These are phyloP conservation scores for Bovichtus diacanthus DNA, from an alignment of 2,797 vertebrate genomes.

Conservation along the genomic window DNA sequence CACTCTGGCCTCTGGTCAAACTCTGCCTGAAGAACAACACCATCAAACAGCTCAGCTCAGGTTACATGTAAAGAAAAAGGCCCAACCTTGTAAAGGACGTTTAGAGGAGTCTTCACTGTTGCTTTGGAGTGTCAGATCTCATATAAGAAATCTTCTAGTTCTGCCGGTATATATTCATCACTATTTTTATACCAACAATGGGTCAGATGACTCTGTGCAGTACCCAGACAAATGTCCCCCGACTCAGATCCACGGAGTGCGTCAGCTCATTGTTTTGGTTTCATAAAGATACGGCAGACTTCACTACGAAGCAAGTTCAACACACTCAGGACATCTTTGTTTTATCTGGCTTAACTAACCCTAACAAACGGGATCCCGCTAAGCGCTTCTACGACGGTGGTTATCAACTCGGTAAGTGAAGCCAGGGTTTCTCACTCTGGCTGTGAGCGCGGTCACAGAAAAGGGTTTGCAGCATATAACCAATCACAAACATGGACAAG, in stretches of 20 bases:
- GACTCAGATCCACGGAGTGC: not conserved
- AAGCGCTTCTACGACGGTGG: too few relatives aligned
- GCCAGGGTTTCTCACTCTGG: too few relatives aligned
- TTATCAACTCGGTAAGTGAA: too few relatives aligned
- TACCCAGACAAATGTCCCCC: too few relatives aligned
- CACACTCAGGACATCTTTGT: too few relatives aligned
- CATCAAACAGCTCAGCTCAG: conserved; percentile 21
- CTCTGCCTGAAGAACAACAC: conserved; percentile 71
- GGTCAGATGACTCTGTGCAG: too few relatives aligned
- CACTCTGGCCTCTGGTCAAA: conserved; percentile 78
- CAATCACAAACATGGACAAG: too few relatives aligned
- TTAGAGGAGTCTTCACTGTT: not conserved
- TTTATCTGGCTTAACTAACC: too few relatives aligned
- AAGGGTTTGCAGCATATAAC: too few relatives aligned
- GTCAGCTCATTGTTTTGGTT: not conserved
- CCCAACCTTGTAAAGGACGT: not conserved
- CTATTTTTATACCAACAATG: not conserved
- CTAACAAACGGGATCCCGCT: too few relatives aligned
- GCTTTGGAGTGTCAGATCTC: not conserved
- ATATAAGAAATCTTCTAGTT: not conserved
- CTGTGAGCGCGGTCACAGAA: too few relatives aligned
- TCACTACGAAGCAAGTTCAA: too few relatives aligned
- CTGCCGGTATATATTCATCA: not conserved
- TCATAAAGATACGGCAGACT: not conserved
- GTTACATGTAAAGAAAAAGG: not conserved